Conservation (phyloP, 2,797 vertebrate species). For the Microchirus variegatus region DNA sequence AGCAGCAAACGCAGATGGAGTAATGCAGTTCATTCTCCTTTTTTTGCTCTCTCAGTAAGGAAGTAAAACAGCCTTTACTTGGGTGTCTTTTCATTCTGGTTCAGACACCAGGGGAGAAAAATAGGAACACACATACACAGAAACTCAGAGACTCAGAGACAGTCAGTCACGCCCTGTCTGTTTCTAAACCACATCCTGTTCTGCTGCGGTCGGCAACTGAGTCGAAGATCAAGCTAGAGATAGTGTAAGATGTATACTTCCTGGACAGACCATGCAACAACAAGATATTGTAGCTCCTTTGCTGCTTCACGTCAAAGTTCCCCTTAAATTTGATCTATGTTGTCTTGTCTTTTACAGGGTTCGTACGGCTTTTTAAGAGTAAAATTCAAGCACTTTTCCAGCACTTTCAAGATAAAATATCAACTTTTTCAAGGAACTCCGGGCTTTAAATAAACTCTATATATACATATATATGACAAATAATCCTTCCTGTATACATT, state of each 20-base stretch:
- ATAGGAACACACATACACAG: constrained; percentile 37
- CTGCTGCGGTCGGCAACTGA: constrained; percentile 56
- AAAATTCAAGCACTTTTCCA: too few species aligned
- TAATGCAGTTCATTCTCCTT: constrained; percentile 2
- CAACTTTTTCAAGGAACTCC: too few species aligned
- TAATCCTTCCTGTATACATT: too few species aligned
- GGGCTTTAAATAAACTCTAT: too few species aligned
- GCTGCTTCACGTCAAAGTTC: not conserved
- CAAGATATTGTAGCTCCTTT: constrained; percentile 3
- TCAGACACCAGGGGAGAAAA: constrained; percentile 45
- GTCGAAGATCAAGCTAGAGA: constrained; percentile 62
- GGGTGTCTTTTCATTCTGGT: constrained; percentile 50
- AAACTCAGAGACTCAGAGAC: constrained; percentile 26
- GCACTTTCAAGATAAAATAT: too few species aligned
- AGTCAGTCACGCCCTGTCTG: constrained; percentile 75
- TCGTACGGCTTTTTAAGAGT: too few species aligned
- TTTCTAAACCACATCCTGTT: constrained; percentile 80
- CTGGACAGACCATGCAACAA: constrained; percentile 21
- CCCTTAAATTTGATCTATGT: not conserved
- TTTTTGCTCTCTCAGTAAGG: constrained; percentile 26
- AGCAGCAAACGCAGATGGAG: not conserved
- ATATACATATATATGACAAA: too few species aligned
- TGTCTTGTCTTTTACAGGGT: not conserved
- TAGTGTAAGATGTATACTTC: constrained; percentile 43
- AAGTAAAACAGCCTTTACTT: constrained; percentile 68